phyloP scores from a whole-genome alignment of 2,113 vertebrate species.

The Cochlearius cochlearius region DNA sequence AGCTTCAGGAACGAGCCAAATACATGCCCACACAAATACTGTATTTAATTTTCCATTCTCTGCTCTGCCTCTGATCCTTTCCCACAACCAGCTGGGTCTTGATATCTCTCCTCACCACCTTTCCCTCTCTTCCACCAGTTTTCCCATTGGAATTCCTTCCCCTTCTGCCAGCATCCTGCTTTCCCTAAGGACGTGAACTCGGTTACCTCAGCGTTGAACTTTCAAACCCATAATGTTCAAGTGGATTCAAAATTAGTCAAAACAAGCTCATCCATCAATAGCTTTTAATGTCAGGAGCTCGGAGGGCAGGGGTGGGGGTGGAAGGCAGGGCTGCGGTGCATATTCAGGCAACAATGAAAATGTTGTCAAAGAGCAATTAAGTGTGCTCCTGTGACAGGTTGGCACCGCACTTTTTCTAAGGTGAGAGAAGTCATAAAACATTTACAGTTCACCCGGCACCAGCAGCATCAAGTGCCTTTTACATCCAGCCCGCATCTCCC shows the following conservation, averaged over 20 bases:
- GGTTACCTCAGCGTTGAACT: slow-evolving; percentile 23
- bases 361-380: slow-evolving; percentile 21
- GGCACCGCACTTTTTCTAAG: background rate
- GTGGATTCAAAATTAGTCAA: slow-evolving; percentile 8
- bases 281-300: slow-evolving; percentile 40
- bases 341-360: slow-evolving; percentile 21
- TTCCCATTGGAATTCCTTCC: background rate
- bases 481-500: background rate
- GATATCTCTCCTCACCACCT: background rate
- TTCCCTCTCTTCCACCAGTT: background rate
- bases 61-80: background rate
- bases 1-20: background rate
- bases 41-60: background rate
- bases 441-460: slow-evolving; percentile 6
- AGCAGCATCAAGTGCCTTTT: slow-evolving; percentile 4
- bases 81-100: background rate
- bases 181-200: background rate
- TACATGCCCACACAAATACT: background rate
- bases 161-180: background rate
- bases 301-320: background rate
- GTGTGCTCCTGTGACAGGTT: background rate
- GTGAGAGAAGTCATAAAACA: slow-evolving; percentile 35
- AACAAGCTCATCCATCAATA: slow-evolving; percentile 41
- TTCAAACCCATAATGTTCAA: background rate
- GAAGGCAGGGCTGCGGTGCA: background rate